Percentiles rank a stretch among this genome's conserved stretches.
Conservation (phyloP, 1,140 invertebrate genomes). For the Zophobas atratus region DNA sequence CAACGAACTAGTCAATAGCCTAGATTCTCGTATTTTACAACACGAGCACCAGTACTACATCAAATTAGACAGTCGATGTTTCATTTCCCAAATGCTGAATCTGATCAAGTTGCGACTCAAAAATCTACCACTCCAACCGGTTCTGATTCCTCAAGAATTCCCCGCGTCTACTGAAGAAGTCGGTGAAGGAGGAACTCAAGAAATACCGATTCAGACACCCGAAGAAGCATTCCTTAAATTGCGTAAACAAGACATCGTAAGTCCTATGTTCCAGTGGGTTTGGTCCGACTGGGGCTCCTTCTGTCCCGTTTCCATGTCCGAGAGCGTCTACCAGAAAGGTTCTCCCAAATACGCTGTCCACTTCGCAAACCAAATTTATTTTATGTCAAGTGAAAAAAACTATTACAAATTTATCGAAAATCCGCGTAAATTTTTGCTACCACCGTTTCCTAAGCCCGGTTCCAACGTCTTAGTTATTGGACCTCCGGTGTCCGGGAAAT, state of each 20-base stretch:
- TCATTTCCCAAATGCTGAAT: slow-evolving; percentile 68
- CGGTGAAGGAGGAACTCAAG: slow-evolving; percentile 48
- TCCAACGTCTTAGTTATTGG: slow-evolving; percentile 69
- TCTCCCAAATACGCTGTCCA: slow-evolving; percentile 69
- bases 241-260: slow-evolving; percentile 54
- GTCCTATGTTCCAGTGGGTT: slow-evolving; percentile 64
- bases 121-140: slow-evolving; percentile 66
- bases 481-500: slow-evolving; percentile 66
- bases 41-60: slow-evolving; percentile 71
- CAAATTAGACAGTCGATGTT: slow-evolving; percentile 71
- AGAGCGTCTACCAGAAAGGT: slow-evolving; percentile 68
- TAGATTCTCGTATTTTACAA: slow-evolving; percentile 70
- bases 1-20: slow-evolving; percentile 64
- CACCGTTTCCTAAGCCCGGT: slow-evolving; percentile 65
- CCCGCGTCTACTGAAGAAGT: slow-evolving; percentile 55
- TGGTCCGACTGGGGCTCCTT: slow-evolving; percentile 72
- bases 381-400: slow-evolving; percentile 69
- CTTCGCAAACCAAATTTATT: slow-evolving; percentile 74
- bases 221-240: slow-evolving; percentile 65
- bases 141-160: slow-evolving; percentile 68
- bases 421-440: slow-evolving; percentile 71
- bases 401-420: slow-evolving; percentile 71
- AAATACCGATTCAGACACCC: slow-evolving; percentile 51
- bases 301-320: slow-evolving; percentile 74
- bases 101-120: slow-evolving; percentile 68